A percentile compares a stretch with the other conserved stretches of the same genome.
Conservation (phyloP, 2,113 vertebrate genomes). For the Clarias magur region DNA sequence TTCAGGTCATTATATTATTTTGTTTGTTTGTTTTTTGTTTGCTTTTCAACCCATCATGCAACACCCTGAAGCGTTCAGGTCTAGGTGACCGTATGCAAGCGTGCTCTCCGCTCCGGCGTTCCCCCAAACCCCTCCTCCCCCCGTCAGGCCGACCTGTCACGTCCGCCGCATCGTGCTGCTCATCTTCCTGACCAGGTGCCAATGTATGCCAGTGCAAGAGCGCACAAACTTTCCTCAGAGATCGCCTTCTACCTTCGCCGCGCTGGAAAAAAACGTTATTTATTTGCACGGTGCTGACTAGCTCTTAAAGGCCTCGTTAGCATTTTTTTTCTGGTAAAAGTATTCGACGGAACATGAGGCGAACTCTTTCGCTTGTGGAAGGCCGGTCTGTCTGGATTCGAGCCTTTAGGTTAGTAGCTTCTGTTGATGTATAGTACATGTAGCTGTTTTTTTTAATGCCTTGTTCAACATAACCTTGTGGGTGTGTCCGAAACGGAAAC, state of each 20-base stretch:
- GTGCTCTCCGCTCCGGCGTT: constrained; percentile 44
- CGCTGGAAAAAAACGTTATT: background rate
- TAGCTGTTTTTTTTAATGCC: constrained; percentile 2
- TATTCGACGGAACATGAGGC: background rate
- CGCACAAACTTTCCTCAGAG: constrained; percentile 29
- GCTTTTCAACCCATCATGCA: background rate
- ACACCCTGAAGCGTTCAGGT: constrained; percentile 50
- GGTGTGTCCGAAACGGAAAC: constrained; percentile 17
- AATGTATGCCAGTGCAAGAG: constrained; percentile 19
- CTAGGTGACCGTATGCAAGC: constrained; percentile 56
- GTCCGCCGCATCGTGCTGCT: constrained; percentile 4
- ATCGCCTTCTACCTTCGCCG: background rate
- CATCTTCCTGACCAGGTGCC: constrained; percentile 34
- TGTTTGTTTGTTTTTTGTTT: background rate
- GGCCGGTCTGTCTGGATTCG: background rate
- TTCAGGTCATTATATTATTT: background rate
- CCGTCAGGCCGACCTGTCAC: background rate
- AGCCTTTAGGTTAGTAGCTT: constrained; percentile 10
- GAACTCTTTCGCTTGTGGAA: background rate
- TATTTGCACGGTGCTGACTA: constrained; percentile 22
- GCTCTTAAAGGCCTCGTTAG: constrained; percentile 7
- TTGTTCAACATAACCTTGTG: background rate
- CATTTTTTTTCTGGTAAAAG: background rate
- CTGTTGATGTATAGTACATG: background rate
- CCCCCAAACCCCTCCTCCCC: background rate